A percentile compares a stretch with the other conserved stretches of the same genome.
These are phyloP conservation scores for Drosophila paramelanica DNA, from an alignment of 2,888 invertebrate genomes.

Conservation along the genomic window DNA sequence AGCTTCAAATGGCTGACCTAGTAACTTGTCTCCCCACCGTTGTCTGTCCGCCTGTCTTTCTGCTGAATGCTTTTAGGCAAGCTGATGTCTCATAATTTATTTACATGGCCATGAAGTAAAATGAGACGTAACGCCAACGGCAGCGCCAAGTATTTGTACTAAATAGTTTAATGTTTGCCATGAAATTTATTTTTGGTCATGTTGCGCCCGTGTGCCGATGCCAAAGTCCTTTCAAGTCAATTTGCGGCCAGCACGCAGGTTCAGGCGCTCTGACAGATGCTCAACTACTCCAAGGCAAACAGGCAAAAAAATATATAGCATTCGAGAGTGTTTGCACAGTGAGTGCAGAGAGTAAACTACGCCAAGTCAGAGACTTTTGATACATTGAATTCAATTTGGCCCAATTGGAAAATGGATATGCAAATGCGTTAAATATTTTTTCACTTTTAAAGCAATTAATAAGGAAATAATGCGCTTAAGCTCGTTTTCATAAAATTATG, in stretches of 20 bases:
- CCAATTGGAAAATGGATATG: slow-evolving; percentile 38
- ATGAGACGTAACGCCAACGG: slow-evolving; percentile 49
- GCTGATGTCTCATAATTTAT: slow-evolving; percentile 68
- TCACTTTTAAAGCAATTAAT: slow-evolving; percentile 60
- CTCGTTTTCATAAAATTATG: slow-evolving; percentile 55
- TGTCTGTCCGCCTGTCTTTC: slow-evolving; percentile 3
- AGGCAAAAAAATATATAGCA: no score
- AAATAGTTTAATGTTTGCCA: slow-evolving; percentile 71
- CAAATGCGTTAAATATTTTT: slow-evolving; percentile 21
- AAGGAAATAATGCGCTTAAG: slow-evolving; percentile 50
- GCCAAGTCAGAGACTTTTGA: slow-evolving; percentile 21
- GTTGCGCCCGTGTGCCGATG: slow-evolving; percentile 12
- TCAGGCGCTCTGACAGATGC: slow-evolving; percentile 20
- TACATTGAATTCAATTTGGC: slow-evolving; percentile 51
- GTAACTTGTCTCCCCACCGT: slow-evolving; percentile 22
- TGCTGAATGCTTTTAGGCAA: slow-evolving; percentile 25
- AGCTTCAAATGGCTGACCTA: slow-evolving; percentile 68
- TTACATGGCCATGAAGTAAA: slow-evolving; percentile 63
- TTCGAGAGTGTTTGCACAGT: slow-evolving; percentile 17
- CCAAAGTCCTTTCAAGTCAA: slow-evolving; percentile 63
- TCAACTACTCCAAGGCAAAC: slow-evolving; percentile 30
- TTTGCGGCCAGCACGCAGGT: slow-evolving; percentile 51
- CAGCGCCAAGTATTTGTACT: slow-evolving; percentile 58
- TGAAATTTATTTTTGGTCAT: slow-evolving; percentile 54
- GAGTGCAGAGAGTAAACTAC: slow-evolving; percentile 44